These are phyloP conservation scores for Phalacrocorax pelagicus DNA, from an alignment of 2,113 vertebrate species.

Conservation along the genomic window DNA sequence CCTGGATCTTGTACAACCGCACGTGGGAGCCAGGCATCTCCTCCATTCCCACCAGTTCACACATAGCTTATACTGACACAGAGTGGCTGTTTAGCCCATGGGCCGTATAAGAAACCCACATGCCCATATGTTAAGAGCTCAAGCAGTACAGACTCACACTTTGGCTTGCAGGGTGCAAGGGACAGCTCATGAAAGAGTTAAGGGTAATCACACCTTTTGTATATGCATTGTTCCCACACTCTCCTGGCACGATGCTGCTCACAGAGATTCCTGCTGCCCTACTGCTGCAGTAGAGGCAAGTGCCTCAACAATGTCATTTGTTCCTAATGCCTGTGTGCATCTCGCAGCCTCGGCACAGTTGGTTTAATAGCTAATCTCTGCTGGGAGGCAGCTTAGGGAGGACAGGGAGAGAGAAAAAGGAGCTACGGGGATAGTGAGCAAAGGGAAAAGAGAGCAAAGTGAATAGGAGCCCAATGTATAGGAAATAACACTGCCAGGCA, in stretches of 20 bases:
- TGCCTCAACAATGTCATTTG: not conserved
- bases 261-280: not conserved
- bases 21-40: not conserved
- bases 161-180: not conserved
- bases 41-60: not conserved
- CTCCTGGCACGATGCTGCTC: not conserved
- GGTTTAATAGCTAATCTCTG: not conserved
- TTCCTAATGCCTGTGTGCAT: not conserved
- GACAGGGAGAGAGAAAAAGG: not conserved
- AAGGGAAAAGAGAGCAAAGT: not conserved
- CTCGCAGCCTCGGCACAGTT: not conserved
- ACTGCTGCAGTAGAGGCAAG: not conserved
- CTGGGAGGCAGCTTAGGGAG: not conserved
- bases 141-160: not conserved
- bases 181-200: not conserved
- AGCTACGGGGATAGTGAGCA: not conserved
- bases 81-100: not conserved
- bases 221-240: not conserved
- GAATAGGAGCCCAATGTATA: not conserved
- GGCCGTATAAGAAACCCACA: not conserved
- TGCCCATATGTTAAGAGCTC: not conserved
- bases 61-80: not conserved
- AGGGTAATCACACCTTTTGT: not conserved
- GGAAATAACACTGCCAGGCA: constrained; percentile 7
- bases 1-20: not conserved